Percentiles rank a stretch among this genome's conserved stretches.
Conservation (phyloP, 2,113 vertebrate genomes). For the Neodon shergylaensis region DNA sequence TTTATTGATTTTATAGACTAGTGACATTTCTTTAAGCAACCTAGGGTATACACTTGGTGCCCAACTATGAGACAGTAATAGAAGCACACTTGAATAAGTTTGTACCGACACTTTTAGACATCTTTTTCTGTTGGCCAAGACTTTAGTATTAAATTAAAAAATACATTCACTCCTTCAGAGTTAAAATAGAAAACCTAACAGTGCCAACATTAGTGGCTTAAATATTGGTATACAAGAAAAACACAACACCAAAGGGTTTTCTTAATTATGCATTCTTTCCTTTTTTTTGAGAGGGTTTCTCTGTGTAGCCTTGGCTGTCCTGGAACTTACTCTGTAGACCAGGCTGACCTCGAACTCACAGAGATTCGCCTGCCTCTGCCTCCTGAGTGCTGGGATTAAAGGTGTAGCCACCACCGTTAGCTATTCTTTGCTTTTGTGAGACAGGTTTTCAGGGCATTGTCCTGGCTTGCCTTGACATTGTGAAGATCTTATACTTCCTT, state of each 20-base stretch:
- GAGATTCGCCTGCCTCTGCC: no score
- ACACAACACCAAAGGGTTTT: slow-evolving; percentile 87
- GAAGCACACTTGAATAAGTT: slow-evolving; percentile 75
- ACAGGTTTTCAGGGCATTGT: background rate
- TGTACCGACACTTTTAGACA: slow-evolving; percentile 69
- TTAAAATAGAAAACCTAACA: slow-evolving; percentile 79
- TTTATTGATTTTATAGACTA: slow-evolving; percentile 74
- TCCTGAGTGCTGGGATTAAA: no score
- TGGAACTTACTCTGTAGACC: no score
- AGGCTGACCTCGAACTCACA: no score
- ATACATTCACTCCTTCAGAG: slow-evolving; percentile 72
- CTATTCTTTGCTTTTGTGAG: background rate
- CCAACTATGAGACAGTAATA: slow-evolving; percentile 45
- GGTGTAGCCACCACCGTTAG: no score
- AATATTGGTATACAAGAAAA: slow-evolving; percentile 85
- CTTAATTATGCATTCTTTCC: slow-evolving; percentile 85
- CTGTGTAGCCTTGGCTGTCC: no score
- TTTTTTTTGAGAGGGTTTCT: no score
- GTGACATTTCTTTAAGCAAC: slow-evolving; percentile 66
- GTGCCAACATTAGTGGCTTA: slow-evolving; percentile 70
- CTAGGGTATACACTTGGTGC: slow-evolving; percentile 67
- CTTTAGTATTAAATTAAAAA: slow-evolving; percentile 81
- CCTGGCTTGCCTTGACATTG: background rate
- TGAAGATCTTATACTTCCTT: background rate
- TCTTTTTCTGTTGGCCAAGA: slow-evolving; percentile 69